These are phyloP conservation scores for Zaprionus kolodkinae DNA, from an alignment of 1,140 invertebrate species.

Conservation along the genomic window DNA sequence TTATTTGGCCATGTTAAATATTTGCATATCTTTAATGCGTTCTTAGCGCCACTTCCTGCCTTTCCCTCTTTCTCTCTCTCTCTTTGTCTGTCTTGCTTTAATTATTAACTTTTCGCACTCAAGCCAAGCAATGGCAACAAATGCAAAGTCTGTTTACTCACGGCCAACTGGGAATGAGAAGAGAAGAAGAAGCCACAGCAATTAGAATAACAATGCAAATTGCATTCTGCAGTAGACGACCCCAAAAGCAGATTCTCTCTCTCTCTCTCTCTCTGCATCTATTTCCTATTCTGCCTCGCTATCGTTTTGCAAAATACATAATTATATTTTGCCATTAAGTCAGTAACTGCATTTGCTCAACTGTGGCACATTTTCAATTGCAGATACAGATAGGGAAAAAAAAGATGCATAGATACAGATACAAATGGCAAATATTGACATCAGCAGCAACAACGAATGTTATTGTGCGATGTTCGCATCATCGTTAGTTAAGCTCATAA, in stretches of 20 bases:
- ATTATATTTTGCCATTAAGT: conserved; percentile 23
- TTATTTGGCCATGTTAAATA: conserved; percentile 49
- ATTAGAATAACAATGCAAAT: background rate
- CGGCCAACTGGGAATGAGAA: background rate
- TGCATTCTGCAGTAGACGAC: background rate
- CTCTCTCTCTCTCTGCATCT: too few relatives aligned
- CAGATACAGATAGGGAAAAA: conserved; percentile 2
- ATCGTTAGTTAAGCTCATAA: conserved; percentile 16
- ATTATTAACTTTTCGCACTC: conserved; percentile 1
- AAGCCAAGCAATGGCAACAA: background rate
- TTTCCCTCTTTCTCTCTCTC: background rate
- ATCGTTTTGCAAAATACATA: background rate
- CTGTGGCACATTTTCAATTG: conserved; percentile 15
- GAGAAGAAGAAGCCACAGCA: background rate
- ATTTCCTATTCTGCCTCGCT: too few relatives aligned
- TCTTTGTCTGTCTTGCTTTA: background rate
- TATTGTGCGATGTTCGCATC: conserved; percentile 29
- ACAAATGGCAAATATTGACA: conserved; percentile 11
- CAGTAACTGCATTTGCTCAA: conserved; percentile 26
- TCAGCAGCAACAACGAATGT: conserved; percentile 21
- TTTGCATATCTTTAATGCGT: conserved; percentile 33
- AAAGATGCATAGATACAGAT: conserved; percentile 17
- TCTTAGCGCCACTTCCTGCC: conserved; percentile 1
- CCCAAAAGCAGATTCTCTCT: background rate
- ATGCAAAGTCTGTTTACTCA: conserved; percentile 15